These are phyloP conservation scores for Teinopalpus imperialis DNA, from an alignment of 2,888 invertebrate genomes.

Conservation along the genomic window DNA sequence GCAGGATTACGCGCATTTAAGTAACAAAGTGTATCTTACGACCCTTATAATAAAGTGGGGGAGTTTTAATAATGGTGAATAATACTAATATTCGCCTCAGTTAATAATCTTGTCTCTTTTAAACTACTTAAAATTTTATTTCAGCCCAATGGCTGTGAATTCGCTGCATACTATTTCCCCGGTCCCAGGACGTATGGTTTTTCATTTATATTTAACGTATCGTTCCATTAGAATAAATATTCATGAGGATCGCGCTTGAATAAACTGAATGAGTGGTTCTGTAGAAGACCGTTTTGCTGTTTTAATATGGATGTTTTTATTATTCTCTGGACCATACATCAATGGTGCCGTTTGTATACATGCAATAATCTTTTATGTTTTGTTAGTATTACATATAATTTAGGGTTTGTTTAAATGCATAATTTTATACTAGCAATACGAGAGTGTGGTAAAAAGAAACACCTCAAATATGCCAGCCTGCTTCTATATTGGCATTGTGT, in stretches of 20 bases:
- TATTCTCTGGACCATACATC: no score
- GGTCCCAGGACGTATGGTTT: slow-evolving; percentile 10
- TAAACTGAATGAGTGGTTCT: slow-evolving; percentile 8
- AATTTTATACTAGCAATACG: no score
- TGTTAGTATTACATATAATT: no score
- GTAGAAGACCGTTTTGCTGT: no score
- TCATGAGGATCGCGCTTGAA: slow-evolving; percentile 12
- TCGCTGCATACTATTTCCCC: slow-evolving; percentile 6
- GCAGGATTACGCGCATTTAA: slow-evolving; percentile 14
- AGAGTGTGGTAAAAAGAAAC: no score
- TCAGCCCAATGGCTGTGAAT: slow-evolving; percentile 4
- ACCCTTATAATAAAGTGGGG: slow-evolving; percentile 11
- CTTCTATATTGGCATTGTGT: no score
- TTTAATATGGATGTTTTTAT: no score
- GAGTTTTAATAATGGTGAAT: slow-evolving; percentile 15
- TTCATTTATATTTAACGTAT: slow-evolving; percentile 23
- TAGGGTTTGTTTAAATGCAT: no score
- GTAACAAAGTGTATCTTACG: slow-evolving; percentile 19
- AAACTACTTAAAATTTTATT: slow-evolving; percentile 14
- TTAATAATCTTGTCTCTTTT: slow-evolving; percentile 6
- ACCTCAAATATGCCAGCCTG: no score
- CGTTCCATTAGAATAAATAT: slow-evolving; percentile 23
- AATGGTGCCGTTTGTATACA: no score
- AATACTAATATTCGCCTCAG: slow-evolving; percentile 5
- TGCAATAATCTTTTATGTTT: no score